Base-by-base conservation (phyloP, 2,113 vertebrate species). In the Cyanocitta stelleri region DNA sequence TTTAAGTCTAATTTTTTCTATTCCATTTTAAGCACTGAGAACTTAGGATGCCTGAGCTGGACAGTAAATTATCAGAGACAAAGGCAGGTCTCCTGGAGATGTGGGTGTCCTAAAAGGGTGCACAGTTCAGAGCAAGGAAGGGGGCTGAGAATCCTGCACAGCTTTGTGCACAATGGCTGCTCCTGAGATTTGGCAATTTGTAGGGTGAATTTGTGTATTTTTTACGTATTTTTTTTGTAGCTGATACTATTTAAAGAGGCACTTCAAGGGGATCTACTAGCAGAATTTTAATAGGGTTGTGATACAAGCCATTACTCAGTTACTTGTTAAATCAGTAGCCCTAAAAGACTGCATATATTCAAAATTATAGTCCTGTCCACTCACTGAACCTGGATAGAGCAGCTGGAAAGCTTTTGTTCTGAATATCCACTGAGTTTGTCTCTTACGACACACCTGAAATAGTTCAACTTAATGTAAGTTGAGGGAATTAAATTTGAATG, bases 381-480 rank as follows among this genome's bases (percentile, higher is more conserved):
- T 93, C 82, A 44, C 32, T 73, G 72, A 86, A 81, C 66, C 56
- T 77, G 85, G 93, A 89, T 13, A 84, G 15, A 93, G 87, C 69
- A 93, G 87, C 77, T 91, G 41, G 51, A 89, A 90, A 93, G 55
- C 63, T 93, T 95, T 85, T 92, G 13, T 75, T 95, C 78, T 83
- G 29, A 83, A 95, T 56, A 86, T 87, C 66, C 89, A 71, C 92
- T 90, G 95, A 94, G 87, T 91, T 90, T 39, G 5, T 86, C 75
- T 90, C 46, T 79, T 81, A 44, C 0, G 10, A 67, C 17, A 35
- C 79, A 95, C 80, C 80, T 84, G 88, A 91, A 93, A 92, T 27
- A 87, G 44, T 90, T 88, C 84, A 97, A 96, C 95, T 97, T 96
- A 92, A 95, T 93, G 55, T 94, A 96, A 94, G 87, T 81, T 87